These are phyloP conservation scores for Rhizoglyphus robini DNA, from an alignment of 1,140 invertebrate species.

Conservation along the genomic window DNA sequence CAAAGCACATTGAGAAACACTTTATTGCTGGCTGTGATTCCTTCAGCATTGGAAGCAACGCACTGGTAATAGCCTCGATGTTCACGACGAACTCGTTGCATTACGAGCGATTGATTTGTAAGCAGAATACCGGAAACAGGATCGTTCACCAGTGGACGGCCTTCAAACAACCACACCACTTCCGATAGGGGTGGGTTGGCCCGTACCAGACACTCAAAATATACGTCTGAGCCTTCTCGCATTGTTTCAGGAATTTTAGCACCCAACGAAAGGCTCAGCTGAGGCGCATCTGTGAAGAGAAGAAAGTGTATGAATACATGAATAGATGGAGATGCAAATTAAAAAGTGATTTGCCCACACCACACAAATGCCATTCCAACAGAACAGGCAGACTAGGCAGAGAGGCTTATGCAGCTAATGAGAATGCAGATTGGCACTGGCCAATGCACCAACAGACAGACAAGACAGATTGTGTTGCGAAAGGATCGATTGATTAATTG, in stretches of 20 bases:
- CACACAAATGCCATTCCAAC: neutral
- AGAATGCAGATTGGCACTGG: neutral
- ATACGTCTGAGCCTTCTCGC: slow-evolving; percentile 60
- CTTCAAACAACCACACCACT: slow-evolving; percentile 26
- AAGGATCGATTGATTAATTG: slow-evolving; percentile 9
- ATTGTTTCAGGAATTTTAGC: slow-evolving; percentile 68
- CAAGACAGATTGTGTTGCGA: neutral
- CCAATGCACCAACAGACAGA: neutral
- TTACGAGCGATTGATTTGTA: slow-evolving; percentile 50
- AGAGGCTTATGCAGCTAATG: neutral
- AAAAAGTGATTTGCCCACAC: neutral
- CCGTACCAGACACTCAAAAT: slow-evolving; percentile 57
- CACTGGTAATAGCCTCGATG: slow-evolving; percentile 52
- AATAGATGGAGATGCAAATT: neutral
- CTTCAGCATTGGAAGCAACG: slow-evolving; percentile 72
- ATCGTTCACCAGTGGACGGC: slow-evolving; percentile 22
- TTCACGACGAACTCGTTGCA: slow-evolving; percentile 30
- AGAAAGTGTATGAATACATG: neutral
- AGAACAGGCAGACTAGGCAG: no score
- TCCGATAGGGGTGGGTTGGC: slow-evolving; percentile 28
- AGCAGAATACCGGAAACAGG: slow-evolving; percentile 55
- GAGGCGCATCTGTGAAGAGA: slow-evolving; percentile 55
- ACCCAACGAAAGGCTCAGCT: slow-evolving; percentile 61
- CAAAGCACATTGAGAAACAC: slow-evolving; percentile 65
- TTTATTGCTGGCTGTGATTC: slow-evolving; percentile 64